These are phyloP conservation scores for Eupithecia insigniata DNA, from an alignment of 2,888 invertebrate genomes.

Conservation along the genomic window DNA sequence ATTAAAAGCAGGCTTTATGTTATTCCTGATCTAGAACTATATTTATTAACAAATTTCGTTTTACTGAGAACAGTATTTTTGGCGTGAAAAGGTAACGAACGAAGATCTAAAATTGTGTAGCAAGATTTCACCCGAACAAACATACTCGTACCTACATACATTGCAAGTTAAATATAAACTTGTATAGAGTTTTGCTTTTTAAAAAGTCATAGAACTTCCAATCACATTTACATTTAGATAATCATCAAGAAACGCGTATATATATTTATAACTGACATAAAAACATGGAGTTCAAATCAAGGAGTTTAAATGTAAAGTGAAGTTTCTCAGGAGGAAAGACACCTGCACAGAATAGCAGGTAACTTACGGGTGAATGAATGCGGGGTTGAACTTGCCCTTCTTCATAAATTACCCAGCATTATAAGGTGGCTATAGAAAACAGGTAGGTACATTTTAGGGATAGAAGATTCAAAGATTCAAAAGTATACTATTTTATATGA, in stretches of 20 bases:
- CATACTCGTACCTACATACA: no score
- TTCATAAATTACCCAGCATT: slow-evolving; percentile 60
- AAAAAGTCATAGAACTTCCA: no score
- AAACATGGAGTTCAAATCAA: slow-evolving; percentile 6
- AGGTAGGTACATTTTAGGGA: slow-evolving; percentile 41
- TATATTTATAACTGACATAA: not conserved
- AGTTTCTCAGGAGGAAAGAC: slow-evolving; percentile 49
- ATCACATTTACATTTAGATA: no score
- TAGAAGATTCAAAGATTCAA: slow-evolving; percentile 6
- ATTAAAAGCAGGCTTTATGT: no score
- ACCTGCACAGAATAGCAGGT: slow-evolving; percentile 50
- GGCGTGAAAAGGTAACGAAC: no score
- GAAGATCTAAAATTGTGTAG: no score
- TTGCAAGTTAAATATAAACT: no score
- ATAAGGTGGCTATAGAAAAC: slow-evolving; percentile 45
- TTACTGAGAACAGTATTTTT: no score
- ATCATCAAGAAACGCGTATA: not conserved
- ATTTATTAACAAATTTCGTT: no score
- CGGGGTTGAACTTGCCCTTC: slow-evolving; percentile 62
- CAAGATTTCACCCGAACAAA: no score
- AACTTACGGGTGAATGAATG: slow-evolving; percentile 59
- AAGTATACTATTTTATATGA: not conserved
- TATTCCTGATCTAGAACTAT: no score
- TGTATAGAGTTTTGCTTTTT: no score
- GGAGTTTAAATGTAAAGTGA: not conserved